Percentiles rank a stretch among this genome's conserved stretches.
Evolutionary conservation across 2,888 invertebrate genomes (phyloP).

Genomic region (Pristionchus mayeri): DNA sequence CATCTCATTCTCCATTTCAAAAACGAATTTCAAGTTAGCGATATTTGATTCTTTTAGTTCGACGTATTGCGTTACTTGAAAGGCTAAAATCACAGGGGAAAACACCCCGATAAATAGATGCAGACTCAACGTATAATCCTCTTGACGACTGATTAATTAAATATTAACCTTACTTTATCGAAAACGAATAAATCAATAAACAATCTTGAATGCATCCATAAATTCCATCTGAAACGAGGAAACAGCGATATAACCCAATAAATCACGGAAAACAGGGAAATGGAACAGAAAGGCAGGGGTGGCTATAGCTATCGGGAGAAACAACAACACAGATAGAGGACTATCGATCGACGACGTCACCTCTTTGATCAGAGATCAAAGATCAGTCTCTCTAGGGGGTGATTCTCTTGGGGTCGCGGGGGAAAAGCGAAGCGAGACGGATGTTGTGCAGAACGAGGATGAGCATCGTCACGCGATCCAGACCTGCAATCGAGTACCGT

Average conservation of each 20-base stretch:
- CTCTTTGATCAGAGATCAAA: conserved; percentile 4
- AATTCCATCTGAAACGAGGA: conserved; percentile 1
- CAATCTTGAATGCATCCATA: too few relatives aligned
- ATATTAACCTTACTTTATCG: too few relatives aligned
- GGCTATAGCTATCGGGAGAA: background rate
- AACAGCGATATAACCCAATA: conserved; percentile 21
- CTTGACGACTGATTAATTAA: too few relatives aligned
- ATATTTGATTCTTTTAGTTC: too few relatives aligned
- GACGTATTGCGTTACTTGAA: too few relatives aligned
- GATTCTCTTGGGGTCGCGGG: conserved; percentile 95
- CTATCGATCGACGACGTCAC: background rate
- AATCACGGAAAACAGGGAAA: background rate
- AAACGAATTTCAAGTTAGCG: too few relatives aligned
- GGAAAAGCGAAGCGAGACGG: conserved; percentile 97
- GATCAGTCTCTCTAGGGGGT: conserved; percentile 84
- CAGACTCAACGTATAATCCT: too few relatives aligned
- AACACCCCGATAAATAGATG: too few relatives aligned
- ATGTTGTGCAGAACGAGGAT: conserved; percentile 97
- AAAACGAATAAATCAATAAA: too few relatives aligned
- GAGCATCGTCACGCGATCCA: conserved; percentile 98
- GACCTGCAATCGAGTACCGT: conserved; percentile 80
- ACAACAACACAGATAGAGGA: background rate
- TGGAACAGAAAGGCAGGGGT: conserved; percentile 7
- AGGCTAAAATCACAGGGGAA: too few relatives aligned
- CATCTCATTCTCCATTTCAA: too few relatives aligned